Conservation (phyloP, 2,113 vertebrate genomes). For the Cyprinodon brontotheroides region DNA sequence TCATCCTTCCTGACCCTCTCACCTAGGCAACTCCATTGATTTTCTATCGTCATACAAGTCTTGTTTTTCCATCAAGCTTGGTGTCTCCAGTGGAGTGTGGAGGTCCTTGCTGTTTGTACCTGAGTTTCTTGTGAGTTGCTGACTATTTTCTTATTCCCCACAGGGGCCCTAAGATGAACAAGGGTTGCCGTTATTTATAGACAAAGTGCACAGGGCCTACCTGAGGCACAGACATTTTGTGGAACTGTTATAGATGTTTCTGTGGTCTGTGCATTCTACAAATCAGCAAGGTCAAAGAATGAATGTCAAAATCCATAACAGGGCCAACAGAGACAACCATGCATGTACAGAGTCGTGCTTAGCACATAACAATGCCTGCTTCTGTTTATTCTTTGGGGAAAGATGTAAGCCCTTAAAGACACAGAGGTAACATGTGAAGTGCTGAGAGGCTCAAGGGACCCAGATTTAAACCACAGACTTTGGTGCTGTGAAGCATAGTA, state of each 20-base stretch:
- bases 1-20: constrained; percentile 25
- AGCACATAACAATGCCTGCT: neutral
- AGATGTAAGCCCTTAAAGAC: neutral
- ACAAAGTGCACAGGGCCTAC: constrained; percentile 42
- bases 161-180: constrained; percentile 37
- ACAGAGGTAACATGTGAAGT: neutral
- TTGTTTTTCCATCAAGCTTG: constrained; percentile 31
- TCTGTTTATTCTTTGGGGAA: neutral
- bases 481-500: neutral
- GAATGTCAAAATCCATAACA: neutral
- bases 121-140: constrained; percentile 56
- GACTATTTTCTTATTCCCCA: constrained; percentile 57
- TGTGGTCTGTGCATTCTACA: neutral
- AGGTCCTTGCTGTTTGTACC: constrained; percentile 57
- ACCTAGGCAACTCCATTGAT: constrained; percentile 57
- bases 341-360: neutral
- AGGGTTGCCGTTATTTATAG: constrained; percentile 70
- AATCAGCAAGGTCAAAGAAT: neutral
- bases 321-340: neutral
- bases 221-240: constrained; percentile 42
- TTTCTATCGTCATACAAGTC: constrained; percentile 57
- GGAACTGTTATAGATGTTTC: constrained; percentile 16
- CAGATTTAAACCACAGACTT: neutral
- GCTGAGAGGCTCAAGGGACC: neutral
- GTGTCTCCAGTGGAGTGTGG: constrained; percentile 60